These are phyloP conservation scores for Lagorchestes hirsutus DNA, from an alignment of 2,797 vertebrate species.

Conservation along the genomic window DNA sequence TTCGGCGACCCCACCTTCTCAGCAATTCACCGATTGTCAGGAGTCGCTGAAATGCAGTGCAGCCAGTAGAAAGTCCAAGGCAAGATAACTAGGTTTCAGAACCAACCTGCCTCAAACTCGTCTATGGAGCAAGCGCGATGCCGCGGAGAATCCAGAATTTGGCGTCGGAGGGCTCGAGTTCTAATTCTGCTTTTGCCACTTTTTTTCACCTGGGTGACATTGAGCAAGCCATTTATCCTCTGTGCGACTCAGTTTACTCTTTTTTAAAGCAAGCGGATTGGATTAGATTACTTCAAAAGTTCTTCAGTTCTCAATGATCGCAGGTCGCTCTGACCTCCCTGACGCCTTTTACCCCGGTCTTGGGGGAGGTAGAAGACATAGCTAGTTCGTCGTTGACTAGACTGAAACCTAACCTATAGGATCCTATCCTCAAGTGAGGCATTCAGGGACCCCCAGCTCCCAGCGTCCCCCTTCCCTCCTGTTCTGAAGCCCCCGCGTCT, in stretches of 20 bases:
- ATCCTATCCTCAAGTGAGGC: not conserved
- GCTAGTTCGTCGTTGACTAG: not conserved
- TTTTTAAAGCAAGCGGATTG: not conserved
- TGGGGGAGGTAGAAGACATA: not conserved
- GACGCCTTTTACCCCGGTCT: not conserved
- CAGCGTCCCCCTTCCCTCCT: not conserved
- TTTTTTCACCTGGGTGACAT: not conserved
- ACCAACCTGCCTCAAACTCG: not conserved
- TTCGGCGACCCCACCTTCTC: not conserved
- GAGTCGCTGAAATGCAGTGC: not conserved
- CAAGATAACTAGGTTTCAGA: not conserved
- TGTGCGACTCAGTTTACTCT: not conserved
- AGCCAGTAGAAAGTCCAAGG: not conserved
- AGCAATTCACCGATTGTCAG: not conserved
- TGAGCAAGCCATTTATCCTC: not conserved
- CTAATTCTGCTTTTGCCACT: not conserved
- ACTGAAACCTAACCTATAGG: not conserved
- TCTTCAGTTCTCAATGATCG: not conserved
- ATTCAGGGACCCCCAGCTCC: not conserved
- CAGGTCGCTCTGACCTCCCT: not conserved
- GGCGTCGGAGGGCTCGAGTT: not conserved
- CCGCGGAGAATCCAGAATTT: not conserved
- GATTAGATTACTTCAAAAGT: not conserved
- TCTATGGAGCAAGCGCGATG: not conserved
- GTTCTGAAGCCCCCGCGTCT: not conserved